Percentiles rank a stretch among this genome's conserved stretches.
Evolutionary conservation across 2,113 vertebrate genomes (phyloP).

Genomic region (Sebastes fasciatus): DNA sequence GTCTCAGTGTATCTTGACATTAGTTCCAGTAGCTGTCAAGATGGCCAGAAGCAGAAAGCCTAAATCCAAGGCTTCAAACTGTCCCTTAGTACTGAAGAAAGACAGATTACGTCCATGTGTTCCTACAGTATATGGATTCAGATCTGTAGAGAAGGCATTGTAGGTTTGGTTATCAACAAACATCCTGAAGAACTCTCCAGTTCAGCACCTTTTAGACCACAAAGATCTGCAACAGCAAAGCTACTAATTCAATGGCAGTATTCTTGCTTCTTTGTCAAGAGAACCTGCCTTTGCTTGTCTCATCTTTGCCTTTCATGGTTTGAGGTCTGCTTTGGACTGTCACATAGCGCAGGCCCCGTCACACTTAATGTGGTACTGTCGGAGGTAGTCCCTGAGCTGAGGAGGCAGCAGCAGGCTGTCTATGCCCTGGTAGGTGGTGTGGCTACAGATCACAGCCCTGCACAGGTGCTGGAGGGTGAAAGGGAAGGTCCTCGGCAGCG

Average conservation of each 20-base stretch:
- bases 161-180: background rate
- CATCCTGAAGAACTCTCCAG: background rate
- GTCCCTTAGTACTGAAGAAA: background rate
- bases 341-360: constrained; percentile 78
- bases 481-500: constrained; percentile 92
- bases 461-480: constrained; percentile 96
- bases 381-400: constrained; percentile 92
- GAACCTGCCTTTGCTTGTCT: background rate
- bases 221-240: background rate
- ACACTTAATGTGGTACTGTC: constrained; percentile 94
- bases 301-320: background rate
- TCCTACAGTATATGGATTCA: background rate
- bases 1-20: background rate
- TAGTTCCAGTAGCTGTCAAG: background rate
- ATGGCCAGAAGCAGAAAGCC: background rate
- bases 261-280: background rate
- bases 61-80: background rate
- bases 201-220: background rate
- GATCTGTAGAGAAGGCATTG: background rate
- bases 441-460: constrained; percentile 93
- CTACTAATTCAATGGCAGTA: background rate
- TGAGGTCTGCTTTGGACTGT: constrained; percentile 8
- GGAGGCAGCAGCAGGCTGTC: constrained; percentile 89
- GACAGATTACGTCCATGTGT: background rate
- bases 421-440: constrained; percentile 92